Evolutionary conservation across 2,113 vertebrate genomes (phyloP).

Genomic region (Ctenomys sociabilis): DNA sequence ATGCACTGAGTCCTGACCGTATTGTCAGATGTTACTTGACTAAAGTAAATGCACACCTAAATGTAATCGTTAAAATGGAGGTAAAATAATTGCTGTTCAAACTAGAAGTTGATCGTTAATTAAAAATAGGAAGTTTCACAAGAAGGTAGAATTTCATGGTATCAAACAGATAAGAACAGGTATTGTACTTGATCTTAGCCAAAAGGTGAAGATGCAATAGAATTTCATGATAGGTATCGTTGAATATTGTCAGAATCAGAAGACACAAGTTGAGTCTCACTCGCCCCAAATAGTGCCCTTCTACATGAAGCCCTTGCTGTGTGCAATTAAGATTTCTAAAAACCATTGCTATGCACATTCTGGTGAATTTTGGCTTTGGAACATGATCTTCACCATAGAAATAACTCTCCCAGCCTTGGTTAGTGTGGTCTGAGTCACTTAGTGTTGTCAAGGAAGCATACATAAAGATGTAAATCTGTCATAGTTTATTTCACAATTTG

Average conservation of each 20-base stretch:
- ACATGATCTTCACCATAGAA: conserved; percentile 38
- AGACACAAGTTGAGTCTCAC: background rate
- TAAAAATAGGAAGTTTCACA: conserved; percentile 57
- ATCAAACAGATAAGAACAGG: background rate
- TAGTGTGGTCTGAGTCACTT: conserved; percentile 29
- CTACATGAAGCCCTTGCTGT: background rate
- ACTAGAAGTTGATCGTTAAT: conserved; percentile 23
- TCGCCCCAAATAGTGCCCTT: background rate
- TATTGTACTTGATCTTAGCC: too few relatives aligned
- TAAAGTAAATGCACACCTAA: conserved; percentile 54
- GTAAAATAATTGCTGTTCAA: conserved; percentile 40
- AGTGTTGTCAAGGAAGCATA: conserved; percentile 18
- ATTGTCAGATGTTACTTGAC: conserved; percentile 49
- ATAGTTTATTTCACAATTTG: conserved; percentile 20
- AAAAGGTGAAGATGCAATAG: background rate
- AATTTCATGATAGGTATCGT: background rate
- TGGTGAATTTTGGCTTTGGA: conserved; percentile 41
- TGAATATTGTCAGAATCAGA: conserved; percentile 47
- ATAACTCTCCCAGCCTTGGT: background rate
- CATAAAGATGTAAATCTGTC: conserved; percentile 56
- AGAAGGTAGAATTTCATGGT: conserved; percentile 56
- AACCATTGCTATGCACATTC: conserved; percentile 26
- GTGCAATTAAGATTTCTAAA: conserved; percentile 35
- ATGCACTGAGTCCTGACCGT: background rate
- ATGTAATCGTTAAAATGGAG: conserved; percentile 50